Conservation (phyloP, 2,797 vertebrate species). For the Sitta carolinensis region DNA sequence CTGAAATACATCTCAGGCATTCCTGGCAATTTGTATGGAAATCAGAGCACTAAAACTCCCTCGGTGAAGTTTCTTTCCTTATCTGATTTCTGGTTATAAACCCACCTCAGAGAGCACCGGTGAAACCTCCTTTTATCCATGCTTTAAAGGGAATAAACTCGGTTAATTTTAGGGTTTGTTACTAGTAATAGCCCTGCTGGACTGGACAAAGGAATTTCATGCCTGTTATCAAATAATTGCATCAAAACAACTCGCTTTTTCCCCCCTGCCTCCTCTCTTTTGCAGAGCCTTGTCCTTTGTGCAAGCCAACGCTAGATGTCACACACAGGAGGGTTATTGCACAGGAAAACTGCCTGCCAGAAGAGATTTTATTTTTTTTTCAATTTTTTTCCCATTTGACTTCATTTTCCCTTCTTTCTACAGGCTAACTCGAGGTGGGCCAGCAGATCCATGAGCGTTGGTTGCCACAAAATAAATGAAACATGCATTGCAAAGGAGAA, state of each 20-base stretch:
- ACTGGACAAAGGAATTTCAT: background rate
- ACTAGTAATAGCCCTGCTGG: background rate
- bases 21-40: background rate
- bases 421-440: background rate
- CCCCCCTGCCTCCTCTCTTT: background rate
- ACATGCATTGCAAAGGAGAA: too few species aligned
- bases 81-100: background rate
- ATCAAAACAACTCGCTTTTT: fast-evolving
- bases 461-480: background rate
- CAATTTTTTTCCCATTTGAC: background rate
- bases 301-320: slow-evolving; percentile 71
- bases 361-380: background rate
- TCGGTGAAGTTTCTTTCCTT: background rate
- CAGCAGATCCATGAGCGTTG: fast-evolving
- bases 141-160: background rate
- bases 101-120: background rate
- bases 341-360: background rate
- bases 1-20: background rate
- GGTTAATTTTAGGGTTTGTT: background rate
- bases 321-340: slow-evolving; percentile 27
- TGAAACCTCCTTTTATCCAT: background rate
- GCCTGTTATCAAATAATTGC: background rate
- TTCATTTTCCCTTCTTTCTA: background rate
- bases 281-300: background rate
- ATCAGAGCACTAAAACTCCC: background rate